Evolutionary conservation across 2,888 invertebrate species (phyloP).

Genomic region (Hydriomena furcata): DNA sequence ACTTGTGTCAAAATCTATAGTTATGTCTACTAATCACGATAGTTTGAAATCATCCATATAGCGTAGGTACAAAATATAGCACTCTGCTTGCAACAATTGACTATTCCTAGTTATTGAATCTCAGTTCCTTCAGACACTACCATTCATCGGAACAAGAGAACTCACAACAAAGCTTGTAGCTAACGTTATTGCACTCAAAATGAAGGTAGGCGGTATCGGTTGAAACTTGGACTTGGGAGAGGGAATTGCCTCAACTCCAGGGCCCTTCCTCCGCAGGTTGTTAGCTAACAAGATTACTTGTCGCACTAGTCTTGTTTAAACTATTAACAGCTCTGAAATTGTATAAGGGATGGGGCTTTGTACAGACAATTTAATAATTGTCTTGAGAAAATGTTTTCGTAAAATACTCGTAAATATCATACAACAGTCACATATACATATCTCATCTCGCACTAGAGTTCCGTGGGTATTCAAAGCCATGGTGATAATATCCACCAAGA

Average conservation of each 20-base stretch:
- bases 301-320: conserved; percentile 61
- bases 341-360: conserved; percentile 29
- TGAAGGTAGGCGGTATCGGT: conserved; percentile 19
- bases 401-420: no score
- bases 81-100: no score
- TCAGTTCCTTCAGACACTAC: conserved; percentile 9
- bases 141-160: conserved; percentile 15
- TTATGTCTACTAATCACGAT: no score
- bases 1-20: no score
- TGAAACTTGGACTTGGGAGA: conserved; percentile 40
- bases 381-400: no score
- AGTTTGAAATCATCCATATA: no score
- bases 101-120: conserved; percentile 12
- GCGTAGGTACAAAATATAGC: no score
- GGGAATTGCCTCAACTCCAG: conserved; percentile 69
- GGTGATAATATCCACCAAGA: no score
- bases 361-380: conserved; percentile 8
- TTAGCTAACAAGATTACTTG: conserved; percentile 73
- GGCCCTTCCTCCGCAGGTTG: conserved; percentile 64
- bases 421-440: no score
- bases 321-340: conserved; percentile 61
- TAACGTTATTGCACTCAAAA: conserved; percentile 25
- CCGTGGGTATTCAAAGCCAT: no score
- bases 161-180: conserved; percentile 22
- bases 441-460: no score